These are phyloP conservation scores for Barypeithes pellucidus DNA, from an alignment of 2,888 invertebrate genomes.

Conservation along the genomic window DNA sequence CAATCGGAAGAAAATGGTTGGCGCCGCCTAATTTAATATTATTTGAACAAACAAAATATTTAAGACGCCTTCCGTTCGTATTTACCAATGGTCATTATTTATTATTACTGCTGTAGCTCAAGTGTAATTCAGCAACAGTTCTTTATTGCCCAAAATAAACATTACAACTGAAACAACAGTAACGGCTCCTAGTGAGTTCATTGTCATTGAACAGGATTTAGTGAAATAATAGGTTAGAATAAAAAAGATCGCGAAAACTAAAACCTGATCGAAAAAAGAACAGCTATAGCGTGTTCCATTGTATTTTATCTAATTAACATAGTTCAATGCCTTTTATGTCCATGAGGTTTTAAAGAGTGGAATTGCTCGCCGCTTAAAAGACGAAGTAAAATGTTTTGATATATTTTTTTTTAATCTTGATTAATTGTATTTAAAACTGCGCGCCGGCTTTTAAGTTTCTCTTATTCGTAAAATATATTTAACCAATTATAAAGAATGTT, in stretches of 20 bases:
- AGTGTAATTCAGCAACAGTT: background rate
- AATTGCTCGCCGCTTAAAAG: conserved; percentile 14
- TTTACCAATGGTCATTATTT: no score
- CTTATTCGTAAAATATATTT: conserved; percentile 7
- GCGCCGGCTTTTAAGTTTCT: conserved; percentile 1
- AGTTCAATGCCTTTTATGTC: conserved; percentile 59
- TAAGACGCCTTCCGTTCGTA: no score
- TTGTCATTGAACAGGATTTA: conserved; percentile 47
- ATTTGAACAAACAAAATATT: no score
- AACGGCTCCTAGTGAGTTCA: conserved; percentile 41
- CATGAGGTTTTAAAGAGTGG: conserved; percentile 23
- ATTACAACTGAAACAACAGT: conserved; percentile 19
- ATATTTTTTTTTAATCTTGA: conserved; percentile 2
- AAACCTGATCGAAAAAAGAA: conserved; percentile 55
- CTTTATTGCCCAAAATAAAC: conserved; percentile 5
- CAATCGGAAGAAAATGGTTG: no score
- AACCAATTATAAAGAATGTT: conserved; percentile 3
- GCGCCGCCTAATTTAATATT: no score
- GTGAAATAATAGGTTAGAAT: conserved; percentile 37
- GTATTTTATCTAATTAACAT: conserved; percentile 61
- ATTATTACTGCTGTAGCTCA: no score
- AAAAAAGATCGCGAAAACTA: conserved; percentile 45
- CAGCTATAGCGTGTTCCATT: conserved; percentile 59
- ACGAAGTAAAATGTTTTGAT: conserved; percentile 6
- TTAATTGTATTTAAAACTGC: conserved; percentile 8